phyloP scores from a whole-genome alignment of 2,888 invertebrate genomes.

The Cordilura impudica region DNA sequence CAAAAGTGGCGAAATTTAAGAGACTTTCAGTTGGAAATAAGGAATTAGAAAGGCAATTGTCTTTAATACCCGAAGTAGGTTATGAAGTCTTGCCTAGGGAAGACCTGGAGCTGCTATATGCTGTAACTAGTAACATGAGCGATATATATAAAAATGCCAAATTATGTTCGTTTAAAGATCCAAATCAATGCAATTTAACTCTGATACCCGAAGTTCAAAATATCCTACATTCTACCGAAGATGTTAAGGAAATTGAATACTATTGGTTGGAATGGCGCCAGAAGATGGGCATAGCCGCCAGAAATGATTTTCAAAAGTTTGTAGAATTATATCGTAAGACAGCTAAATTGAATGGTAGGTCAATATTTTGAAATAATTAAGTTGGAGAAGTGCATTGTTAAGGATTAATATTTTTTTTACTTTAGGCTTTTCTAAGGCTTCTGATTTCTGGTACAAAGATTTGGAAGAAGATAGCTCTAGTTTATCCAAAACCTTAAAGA shows the following conservation, averaged over 20 bases:
- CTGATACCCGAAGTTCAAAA: slow-evolving; percentile 82
- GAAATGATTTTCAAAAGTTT: slow-evolving; percentile 69
- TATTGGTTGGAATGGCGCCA: slow-evolving; percentile 76
- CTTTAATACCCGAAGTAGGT: slow-evolving; percentile 85
- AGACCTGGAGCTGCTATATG: slow-evolving; percentile 81
- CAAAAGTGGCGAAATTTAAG: slow-evolving; percentile 67
- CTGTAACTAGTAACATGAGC: slow-evolving; percentile 85
- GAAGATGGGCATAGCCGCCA: slow-evolving; percentile 68
- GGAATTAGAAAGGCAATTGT: slow-evolving; percentile 84
- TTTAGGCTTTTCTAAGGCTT: slow-evolving; percentile 73
- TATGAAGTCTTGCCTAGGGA: slow-evolving; percentile 84
- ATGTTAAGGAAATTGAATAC: slow-evolving; percentile 73
- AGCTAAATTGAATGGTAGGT: slow-evolving; percentile 70
- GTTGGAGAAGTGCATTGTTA: neutral
- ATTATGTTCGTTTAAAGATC: slow-evolving; percentile 84
- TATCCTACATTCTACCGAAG: slow-evolving; percentile 68
- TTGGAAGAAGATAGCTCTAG: slow-evolving; percentile 79
- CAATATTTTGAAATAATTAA: neutral
- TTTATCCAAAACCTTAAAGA: slow-evolving; percentile 69
- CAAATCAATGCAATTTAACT: slow-evolving; percentile 82
- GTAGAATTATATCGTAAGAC: slow-evolving; percentile 73
- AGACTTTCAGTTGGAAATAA: slow-evolving; percentile 81
- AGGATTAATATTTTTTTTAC: neutral
- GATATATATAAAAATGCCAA: slow-evolving; percentile 86
- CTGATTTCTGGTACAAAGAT: slow-evolving; percentile 84